A percentile compares a stretch with the other conserved stretches of the same genome.
These are phyloP conservation scores for Epinephelus lanceolatus DNA, from an alignment of 2,113 vertebrate species.

Conservation along the genomic window DNA sequence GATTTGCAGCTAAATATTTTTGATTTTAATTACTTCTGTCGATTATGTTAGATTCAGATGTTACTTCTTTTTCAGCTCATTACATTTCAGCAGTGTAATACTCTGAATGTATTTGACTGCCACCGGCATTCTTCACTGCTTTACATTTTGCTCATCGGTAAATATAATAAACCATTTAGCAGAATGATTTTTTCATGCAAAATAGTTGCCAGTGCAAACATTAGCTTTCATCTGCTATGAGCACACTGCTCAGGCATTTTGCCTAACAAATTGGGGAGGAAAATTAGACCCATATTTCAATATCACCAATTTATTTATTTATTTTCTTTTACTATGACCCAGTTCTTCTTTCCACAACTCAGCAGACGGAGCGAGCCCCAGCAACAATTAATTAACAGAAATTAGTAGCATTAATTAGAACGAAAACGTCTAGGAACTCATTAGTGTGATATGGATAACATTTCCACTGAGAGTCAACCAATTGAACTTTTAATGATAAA, in stretches of 20 bases:
- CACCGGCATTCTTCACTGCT: slow-evolving; percentile 52
- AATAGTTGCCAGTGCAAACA: slow-evolving; percentile 70
- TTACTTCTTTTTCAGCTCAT: slow-evolving; percentile 23
- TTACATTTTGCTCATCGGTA: slow-evolving; percentile 60
- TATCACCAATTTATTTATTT: slow-evolving; percentile 45
- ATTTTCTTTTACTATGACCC: slow-evolving; percentile 74
- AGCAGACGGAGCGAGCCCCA: slow-evolving; percentile 74
- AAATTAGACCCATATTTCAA: slow-evolving; percentile 65
- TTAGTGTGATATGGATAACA: slow-evolving; percentile 82
- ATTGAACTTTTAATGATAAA: slow-evolving; percentile 80
- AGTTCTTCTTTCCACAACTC: slow-evolving; percentile 76
- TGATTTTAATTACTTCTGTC: background rate
- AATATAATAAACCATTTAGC: slow-evolving; percentile 69
- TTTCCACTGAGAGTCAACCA: slow-evolving; percentile 77
- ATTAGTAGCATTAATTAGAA: slow-evolving; percentile 86
- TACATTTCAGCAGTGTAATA: slow-evolving; percentile 15
- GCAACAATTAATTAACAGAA: slow-evolving; percentile 87
- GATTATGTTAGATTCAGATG: background rate
- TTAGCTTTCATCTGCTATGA: slow-evolving; percentile 64
- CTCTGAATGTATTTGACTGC: slow-evolving; percentile 48
- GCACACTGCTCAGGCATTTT: slow-evolving; percentile 65
- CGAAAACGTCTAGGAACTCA: slow-evolving; percentile 80
- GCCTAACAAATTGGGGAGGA: slow-evolving; percentile 70
- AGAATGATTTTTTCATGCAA: slow-evolving; percentile 69
- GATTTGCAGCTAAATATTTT: background rate